phyloP scores from a whole-genome alignment of 2,888 invertebrate genomes.

The Dorcus hopei region DNA sequence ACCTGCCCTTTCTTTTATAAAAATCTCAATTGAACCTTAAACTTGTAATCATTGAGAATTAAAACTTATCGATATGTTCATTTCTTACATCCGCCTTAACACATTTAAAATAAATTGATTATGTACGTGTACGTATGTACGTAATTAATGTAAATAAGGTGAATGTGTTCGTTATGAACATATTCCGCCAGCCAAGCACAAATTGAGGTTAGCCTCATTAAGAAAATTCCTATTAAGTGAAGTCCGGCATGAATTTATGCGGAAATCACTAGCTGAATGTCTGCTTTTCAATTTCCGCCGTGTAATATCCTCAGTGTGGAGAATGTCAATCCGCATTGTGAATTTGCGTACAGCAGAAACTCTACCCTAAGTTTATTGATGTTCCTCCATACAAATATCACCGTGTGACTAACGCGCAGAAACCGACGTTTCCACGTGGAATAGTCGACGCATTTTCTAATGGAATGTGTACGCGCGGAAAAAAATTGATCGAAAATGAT shows the following conservation, averaged over 20 bases:
- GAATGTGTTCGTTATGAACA: too few relatives aligned
- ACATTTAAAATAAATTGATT: too few relatives aligned
- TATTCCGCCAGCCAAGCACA: neutral
- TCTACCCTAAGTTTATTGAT: slow-evolving; percentile 7
- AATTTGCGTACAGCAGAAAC: slow-evolving; percentile 13
- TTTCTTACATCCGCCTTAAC: too few relatives aligned
- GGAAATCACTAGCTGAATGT: slow-evolving; percentile 32
- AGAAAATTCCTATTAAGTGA: slow-evolving; percentile 23
- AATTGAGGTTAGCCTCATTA: slow-evolving; percentile 17
- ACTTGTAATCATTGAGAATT: too few relatives aligned
- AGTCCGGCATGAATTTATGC: slow-evolving; percentile 19
- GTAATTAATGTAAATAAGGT: too few relatives aligned
- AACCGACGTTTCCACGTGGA: too few relatives aligned
- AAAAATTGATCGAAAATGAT: slow-evolving; percentile 13
- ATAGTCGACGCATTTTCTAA: neutral
- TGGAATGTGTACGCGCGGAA: neutral
- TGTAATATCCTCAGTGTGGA: slow-evolving; percentile 32
- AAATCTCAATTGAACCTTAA: too few relatives aligned
- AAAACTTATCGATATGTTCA: too few relatives aligned
- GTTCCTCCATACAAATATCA: neutral
- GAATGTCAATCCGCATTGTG: slow-evolving; percentile 21
- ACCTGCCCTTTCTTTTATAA: too few relatives aligned
- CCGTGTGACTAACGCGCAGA: too few relatives aligned
- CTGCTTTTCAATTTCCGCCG: slow-evolving; percentile 44
- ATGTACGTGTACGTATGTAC: too few relatives aligned